These are phyloP conservation scores for Yasuhikotakia modesta DNA, from an alignment of 2,797 vertebrate genomes.

Conservation along the genomic window DNA sequence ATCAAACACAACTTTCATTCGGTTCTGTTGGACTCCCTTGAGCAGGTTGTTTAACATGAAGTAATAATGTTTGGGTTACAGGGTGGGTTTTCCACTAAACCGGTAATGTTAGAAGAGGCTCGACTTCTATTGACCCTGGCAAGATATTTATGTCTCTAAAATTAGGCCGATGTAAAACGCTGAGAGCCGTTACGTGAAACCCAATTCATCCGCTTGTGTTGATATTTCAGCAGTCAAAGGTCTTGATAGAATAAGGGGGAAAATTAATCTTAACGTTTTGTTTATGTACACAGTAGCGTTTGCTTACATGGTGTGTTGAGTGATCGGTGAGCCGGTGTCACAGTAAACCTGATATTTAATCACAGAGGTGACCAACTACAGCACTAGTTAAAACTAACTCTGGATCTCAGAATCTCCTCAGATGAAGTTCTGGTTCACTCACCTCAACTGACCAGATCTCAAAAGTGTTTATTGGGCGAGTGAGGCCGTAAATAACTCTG, in stretches of 20 bases:
- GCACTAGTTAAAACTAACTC: background rate
- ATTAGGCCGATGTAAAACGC: constrained; percentile 26
- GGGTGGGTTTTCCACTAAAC: constrained; percentile 60
- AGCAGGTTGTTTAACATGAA: constrained; percentile 70
- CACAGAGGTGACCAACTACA: background rate
- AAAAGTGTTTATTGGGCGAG: constrained; percentile 87
- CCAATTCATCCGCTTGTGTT: constrained; percentile 31
- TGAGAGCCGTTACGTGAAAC: constrained; percentile 34
- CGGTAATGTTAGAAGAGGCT: constrained; percentile 62
- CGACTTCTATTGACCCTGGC: constrained; percentile 44
- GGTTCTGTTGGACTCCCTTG: constrained; percentile 57
- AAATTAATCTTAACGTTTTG: constrained; percentile 31
- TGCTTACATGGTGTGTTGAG: constrained; percentile 7
- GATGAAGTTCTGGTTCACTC: constrained; percentile 51
- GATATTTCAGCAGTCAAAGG: constrained; percentile 9
- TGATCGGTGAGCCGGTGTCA: background rate
- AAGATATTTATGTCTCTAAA: constrained; percentile 57
- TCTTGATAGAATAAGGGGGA: constrained; percentile 13
- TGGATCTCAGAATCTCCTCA: too few species aligned
- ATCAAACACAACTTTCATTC: constrained; percentile 64
- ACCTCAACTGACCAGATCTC: constrained; percentile 87
- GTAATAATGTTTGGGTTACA: constrained; percentile 75
- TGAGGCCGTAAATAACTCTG: constrained; percentile 87
- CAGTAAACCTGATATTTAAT: background rate
- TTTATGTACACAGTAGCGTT: constrained; percentile 12